Base-by-base conservation (phyloP, 2,797 vertebrate genomes). In the Lepidocolaptes lacrymiger region DNA sequence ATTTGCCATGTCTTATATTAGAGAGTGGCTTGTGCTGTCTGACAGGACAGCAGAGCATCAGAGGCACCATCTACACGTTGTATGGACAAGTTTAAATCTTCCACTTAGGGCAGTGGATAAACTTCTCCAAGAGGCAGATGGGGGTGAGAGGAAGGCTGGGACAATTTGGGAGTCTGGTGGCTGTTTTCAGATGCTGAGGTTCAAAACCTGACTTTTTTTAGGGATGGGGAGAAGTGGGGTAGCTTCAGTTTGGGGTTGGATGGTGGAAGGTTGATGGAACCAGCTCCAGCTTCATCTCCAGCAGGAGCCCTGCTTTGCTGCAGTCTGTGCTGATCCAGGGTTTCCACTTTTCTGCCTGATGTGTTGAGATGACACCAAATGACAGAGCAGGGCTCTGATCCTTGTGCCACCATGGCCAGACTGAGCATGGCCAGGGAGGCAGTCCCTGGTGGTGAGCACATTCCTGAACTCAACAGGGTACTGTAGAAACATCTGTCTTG, bases 401-500 rank as follows among this genome's bases (percentile, higher is more conserved):
- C 71, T 59, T 8, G 7, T 63, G 84, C 85, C 44, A 17, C 79
- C 28, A 8, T n/a, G 92, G 81, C 49, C 71, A 87, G 81, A n/a
- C 48, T 95, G 80, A 95, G 94, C 76, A 55, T 62, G 15, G 4
- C 96, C 48, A 49, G 73, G 92, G 75, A 92, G 91, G 85, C 91
- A 94, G 79, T 62, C 84, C 66, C 76, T 49, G 52, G 79, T 23
- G 41, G 73, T 43, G 83, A 94, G 74, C 91, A 77, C 90, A 97
- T 97, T 96, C 94, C 94, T 95, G 62, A 83, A 51, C 93, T 95
- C 95, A 56, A 23, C 72, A 21, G 96, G 91, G 94, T 89, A 55
- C 91, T 94, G 77, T 4, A 85, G 95, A 95, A 96, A 97, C 96
- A 97, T 97, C 96, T 97, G 96, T 91, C 90, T 22, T 78, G 87